phyloP scores from a whole-genome alignment of 2,888 invertebrate genomes.

The Nemurella pictetii region DNA sequence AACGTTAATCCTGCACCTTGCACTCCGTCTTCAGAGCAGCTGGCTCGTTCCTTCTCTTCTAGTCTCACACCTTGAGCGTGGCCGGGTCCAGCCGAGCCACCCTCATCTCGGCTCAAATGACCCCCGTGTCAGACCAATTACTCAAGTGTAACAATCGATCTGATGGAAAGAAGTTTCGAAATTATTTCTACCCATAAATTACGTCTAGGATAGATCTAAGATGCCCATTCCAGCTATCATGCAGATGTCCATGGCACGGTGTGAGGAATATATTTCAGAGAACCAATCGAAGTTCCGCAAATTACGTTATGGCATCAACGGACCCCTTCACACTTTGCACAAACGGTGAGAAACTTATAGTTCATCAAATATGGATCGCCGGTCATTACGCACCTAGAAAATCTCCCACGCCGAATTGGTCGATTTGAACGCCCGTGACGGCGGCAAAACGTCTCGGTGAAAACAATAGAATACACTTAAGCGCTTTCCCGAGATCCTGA shows the following conservation, averaged over 20 bases:
- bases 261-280: background rate
- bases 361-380: background rate
- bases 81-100: background rate
- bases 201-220: background rate
- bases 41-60: background rate
- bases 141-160: background rate
- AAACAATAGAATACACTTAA: slow-evolving; percentile 7
- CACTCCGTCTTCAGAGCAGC: background rate
- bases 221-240: background rate
- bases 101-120: background rate
- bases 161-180: background rate
- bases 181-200: background rate
- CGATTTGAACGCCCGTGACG: background rate
- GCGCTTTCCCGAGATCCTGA: background rate
- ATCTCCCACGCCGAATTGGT: slow-evolving; percentile 13
- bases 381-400: slow-evolving; percentile 1
- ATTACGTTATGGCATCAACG: background rate
- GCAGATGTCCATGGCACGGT: background rate
- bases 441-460: background rate
- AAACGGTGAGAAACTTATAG: background rate
- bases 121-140: background rate
- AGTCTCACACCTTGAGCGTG: background rate
- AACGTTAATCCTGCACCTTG: slow-evolving; percentile 6
- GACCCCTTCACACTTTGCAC: background rate
- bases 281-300: background rate